Evolutionary conservation across 1,140 invertebrate genomes (phyloP).

Genomic region (Acromyrmex heyeri): DNA sequence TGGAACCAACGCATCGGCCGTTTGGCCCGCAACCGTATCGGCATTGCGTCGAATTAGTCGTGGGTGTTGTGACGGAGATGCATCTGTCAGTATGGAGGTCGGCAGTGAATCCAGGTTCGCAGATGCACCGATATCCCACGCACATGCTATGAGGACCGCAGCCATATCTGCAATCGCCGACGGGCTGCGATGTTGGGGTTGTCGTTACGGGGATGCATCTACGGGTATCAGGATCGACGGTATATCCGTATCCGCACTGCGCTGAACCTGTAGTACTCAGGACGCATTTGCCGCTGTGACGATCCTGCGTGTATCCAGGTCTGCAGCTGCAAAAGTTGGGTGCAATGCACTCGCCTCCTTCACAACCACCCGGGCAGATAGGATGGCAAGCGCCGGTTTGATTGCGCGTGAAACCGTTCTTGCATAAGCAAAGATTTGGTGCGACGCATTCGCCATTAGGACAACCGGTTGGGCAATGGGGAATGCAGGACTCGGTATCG

Average conservation of each 20-base stretch:
- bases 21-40: conserved; percentile 62
- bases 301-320: conserved; percentile 28
- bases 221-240: conserved; percentile 64
- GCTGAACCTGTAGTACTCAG: conserved; percentile 64
- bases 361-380: conserved; percentile 16
- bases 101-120: conserved; percentile 69
- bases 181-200: not conserved
- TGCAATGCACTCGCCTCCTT: conserved; percentile 43
- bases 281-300: conserved; percentile 44
- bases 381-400: no score
- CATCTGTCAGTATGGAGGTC: conserved; percentile 67
- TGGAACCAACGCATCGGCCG: conserved; percentile 70
- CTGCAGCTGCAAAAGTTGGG: conserved; percentile 45
- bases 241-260: conserved; percentile 76
- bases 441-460: conserved; percentile 61
- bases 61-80: not conserved
- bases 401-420: no score
- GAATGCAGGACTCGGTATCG: conserved; percentile 77
- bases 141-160: conserved; percentile 73
- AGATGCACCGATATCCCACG: conserved; percentile 82
- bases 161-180: conserved; percentile 41
- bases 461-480: conserved; percentile 77
- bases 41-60: conserved; percentile 9
- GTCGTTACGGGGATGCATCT: conserved; percentile 50
- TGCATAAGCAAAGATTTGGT: conserved; percentile 19